A percentile compares a stretch with the other conserved stretches of the same genome.
These are phyloP conservation scores for Eulemur albifrons DNA, from an alignment of 2,797 vertebrate genomes.

Conservation along the genomic window DNA sequence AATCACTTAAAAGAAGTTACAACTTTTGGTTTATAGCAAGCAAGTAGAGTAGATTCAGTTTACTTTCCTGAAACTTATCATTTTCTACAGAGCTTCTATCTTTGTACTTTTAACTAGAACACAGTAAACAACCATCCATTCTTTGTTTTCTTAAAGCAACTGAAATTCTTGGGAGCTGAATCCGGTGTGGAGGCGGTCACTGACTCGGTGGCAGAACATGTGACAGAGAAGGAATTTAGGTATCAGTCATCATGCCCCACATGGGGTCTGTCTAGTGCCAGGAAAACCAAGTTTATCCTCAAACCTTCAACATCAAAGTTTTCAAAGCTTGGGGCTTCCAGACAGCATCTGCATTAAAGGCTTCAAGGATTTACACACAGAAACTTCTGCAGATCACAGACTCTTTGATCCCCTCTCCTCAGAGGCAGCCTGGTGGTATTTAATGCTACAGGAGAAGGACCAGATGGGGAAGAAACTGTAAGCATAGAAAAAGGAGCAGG, in stretches of 20 bases:
- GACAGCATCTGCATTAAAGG: constrained; percentile 45
- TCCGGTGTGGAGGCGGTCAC: background rate
- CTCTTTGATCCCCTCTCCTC: constrained; percentile 46
- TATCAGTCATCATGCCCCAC: background rate
- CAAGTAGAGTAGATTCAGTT: background rate
- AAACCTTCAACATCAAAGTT: constrained; percentile 48
- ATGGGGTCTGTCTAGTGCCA: constrained; percentile 1
- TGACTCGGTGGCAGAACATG: background rate
- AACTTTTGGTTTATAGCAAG: background rate
- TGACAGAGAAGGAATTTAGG: background rate
- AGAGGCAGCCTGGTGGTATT: constrained; percentile 36
- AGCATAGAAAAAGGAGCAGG: background rate
- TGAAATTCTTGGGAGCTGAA: background rate
- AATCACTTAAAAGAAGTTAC: constrained; percentile 30
- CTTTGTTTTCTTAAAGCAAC: constrained; percentile 43
- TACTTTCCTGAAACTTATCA: background rate
- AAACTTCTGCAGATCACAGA: constrained; percentile 12
- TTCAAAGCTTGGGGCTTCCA: constrained; percentile 41
- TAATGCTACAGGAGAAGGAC: background rate
- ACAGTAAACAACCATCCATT: background rate
- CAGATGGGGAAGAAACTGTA: background rate
- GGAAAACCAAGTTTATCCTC: constrained; percentile 48
- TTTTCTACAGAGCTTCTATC: background rate
- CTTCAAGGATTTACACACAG: constrained; percentile 20
- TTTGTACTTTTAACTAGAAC: constrained; percentile 45